A percentile compares a stretch with the other conserved stretches of the same genome.
Evolutionary conservation across 2,797 vertebrate genomes (phyloP).

Genomic region (Streptopelia turtur): DNA sequence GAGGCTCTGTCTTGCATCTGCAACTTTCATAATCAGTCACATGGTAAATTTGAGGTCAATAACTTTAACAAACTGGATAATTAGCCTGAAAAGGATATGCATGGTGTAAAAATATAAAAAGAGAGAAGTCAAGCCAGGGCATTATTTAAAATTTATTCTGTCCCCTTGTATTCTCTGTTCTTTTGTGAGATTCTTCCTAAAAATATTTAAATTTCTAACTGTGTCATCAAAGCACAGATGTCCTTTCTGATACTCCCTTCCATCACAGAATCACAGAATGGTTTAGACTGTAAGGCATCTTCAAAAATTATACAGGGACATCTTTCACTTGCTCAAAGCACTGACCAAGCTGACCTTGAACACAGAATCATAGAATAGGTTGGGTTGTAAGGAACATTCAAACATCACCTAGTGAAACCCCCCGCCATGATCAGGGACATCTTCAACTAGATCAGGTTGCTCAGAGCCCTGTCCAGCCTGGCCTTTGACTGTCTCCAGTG

Average conservation of each 20-base stretch:
- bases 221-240: fast-evolving
- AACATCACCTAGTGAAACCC: too few species aligned
- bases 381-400: too few species aligned
- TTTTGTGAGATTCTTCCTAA: neutral
- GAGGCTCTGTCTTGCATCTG: neutral
- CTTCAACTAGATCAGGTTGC: too few species aligned
- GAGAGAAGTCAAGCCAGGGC: neutral
- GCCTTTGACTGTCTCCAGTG: too few species aligned
- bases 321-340: neutral
- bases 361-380: too few species aligned
- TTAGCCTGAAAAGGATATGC: neutral
- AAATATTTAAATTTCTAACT: neutral
- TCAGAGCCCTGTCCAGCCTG: too few species aligned
- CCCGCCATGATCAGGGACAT: too few species aligned
- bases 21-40: constrained; percentile 4
- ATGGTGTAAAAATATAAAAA: neutral
- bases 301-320: neutral
- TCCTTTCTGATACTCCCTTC: neutral
- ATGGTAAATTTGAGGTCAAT: neutral
- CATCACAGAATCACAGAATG: neutral
- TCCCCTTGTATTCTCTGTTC: neutral
- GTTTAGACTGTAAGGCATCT: neutral
- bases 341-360: fast-evolving
- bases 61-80: constrained; percentile 36
- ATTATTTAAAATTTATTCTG: neutral